Evolutionary conservation across 2,888 invertebrate species (phyloP).

Genomic region (Bellardia pandia): DNA sequence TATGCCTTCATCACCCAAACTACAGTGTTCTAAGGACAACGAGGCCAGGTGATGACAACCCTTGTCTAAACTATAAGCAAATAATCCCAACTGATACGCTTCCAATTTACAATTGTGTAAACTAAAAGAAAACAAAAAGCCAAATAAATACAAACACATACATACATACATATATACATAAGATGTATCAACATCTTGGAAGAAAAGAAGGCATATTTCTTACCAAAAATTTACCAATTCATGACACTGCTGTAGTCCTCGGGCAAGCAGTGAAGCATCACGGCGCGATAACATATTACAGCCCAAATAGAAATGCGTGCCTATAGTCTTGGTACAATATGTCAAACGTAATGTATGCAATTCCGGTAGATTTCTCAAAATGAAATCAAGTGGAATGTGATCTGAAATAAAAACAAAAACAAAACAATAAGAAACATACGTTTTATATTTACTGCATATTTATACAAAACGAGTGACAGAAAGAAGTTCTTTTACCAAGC

Average conservation of each 20-base stretch:
- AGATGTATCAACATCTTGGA: neutral
- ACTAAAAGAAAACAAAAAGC: constrained; percentile 72
- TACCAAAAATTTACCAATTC: constrained; percentile 82
- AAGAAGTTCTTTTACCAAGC: neutral
- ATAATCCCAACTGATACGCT: constrained; percentile 79
- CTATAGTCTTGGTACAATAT: constrained; percentile 82
- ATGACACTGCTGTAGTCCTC: constrained; percentile 82
- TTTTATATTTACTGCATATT: constrained; percentile 9
- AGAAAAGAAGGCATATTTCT: constrained; percentile 43
- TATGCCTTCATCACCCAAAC: constrained; percentile 82
- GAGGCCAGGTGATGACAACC: constrained; percentile 81
- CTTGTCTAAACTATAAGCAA: constrained; percentile 82
- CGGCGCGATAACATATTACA: constrained; percentile 82
- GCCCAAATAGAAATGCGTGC: constrained; percentile 82
- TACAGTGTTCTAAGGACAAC: constrained; percentile 80
- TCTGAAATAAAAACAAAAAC: constrained; percentile 76
- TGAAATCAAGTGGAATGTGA: constrained; percentile 84
- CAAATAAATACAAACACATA: too few relatives aligned
- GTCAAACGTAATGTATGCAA: constrained; percentile 82
- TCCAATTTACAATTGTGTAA: constrained; percentile 82
- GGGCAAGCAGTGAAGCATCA: constrained; percentile 80
- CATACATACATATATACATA: neutral
- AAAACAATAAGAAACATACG: constrained; percentile 49
- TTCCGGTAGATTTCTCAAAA: constrained; percentile 83
- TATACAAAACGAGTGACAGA: neutral